Base-by-base conservation (phyloP, 2,113 vertebrate species). In the Brienomyrus brachyistius region DNA sequence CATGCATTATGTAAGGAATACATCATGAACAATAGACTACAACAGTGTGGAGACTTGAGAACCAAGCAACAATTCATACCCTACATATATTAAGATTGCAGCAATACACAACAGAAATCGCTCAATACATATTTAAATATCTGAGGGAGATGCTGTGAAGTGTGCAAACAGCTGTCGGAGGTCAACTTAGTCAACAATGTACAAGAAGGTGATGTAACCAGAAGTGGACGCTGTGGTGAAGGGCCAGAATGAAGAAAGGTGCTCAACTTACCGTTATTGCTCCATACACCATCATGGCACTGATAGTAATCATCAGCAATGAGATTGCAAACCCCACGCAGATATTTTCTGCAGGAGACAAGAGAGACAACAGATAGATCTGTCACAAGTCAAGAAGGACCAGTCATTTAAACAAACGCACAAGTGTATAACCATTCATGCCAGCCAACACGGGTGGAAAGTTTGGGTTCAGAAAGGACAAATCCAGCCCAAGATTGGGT, bases 271-370 rank as follows among this genome's bases (percentile, higher is more conserved):
- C 98, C 91, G 98, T 97, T 54, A 99, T 98, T 21, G 98, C 98
- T 91, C 98, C 98, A 0, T 99, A 99, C 23, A 99, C 98, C 98
- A 99, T 97, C 98, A 99, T 98, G 89, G 98, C 98, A 92, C 98
- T 99, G 95, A 99, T 98, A n/a, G 98, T 98, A 94, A 99, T 98
- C 98, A 99, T 98, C 93, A 99, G 96, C 62, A 99, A 97, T 85
- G 98, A 98, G 93, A 99, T 97, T 88, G 98, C 98, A 92, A 99
- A 99, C 62, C 98, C 97, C 92, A 99, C 97, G 0, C 98, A 99
- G 92, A 98, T 98, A 70, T 99, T 99, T 95, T 99, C 98, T 99
- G 94, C 48, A 90, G 91, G 86, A 89, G 89, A 90, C 70, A 91
- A 43, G 0, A 74, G 66, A 74, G 54, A 56, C 3, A 31, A 17